Percentiles rank a stretch among this genome's conserved stretches.
phyloP scores from a whole-genome alignment of 1,140 invertebrate species.

The Steinernema feltiae region DNA sequence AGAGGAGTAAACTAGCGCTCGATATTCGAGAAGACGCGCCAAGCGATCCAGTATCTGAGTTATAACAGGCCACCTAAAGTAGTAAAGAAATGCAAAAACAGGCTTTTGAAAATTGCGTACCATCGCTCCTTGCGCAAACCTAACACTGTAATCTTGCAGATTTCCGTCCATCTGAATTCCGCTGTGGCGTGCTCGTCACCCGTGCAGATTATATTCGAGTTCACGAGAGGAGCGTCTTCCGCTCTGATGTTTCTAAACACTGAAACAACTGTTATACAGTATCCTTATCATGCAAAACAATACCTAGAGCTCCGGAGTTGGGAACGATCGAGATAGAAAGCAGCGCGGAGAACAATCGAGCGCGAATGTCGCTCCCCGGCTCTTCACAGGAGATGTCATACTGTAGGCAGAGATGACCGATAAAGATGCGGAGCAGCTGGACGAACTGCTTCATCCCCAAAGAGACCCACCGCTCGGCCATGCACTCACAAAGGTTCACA shows the following conservation, averaged over 20 bases:
- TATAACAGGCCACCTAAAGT: constrained; percentile 5
- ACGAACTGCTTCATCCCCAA: constrained; percentile 21
- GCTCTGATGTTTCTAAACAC: constrained; percentile 9
- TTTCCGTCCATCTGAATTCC: constrained; percentile 18
- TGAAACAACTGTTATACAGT: constrained; percentile 3
- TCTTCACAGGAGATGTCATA: constrained; percentile 18
- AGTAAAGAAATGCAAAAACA: not conserved
- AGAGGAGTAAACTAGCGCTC: not conserved
- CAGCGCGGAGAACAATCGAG: constrained; percentile 5
- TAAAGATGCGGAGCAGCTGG: constrained; percentile 15
- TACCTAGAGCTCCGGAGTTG: not conserved
- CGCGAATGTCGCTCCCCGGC: not conserved
- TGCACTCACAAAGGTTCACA: constrained; percentile 18
- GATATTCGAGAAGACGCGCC: not conserved
- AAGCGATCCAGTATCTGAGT: not conserved
- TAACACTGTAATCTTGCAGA: constrained; percentile 1
- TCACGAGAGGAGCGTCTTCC: constrained; percentile 15
- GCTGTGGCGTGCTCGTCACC: not conserved
- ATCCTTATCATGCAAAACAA: not conserved
- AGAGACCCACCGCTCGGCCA: constrained; percentile 17
- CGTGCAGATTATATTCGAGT: constrained; percentile 10
- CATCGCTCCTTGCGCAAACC: not conserved
- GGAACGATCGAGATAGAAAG: constrained; percentile 20
- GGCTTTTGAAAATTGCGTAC: not conserved
- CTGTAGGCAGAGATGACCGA: constrained; percentile 18